Evolutionary conservation across 2,113 vertebrate species (phyloP).

Genomic region (Ammodytes marinus): DNA sequence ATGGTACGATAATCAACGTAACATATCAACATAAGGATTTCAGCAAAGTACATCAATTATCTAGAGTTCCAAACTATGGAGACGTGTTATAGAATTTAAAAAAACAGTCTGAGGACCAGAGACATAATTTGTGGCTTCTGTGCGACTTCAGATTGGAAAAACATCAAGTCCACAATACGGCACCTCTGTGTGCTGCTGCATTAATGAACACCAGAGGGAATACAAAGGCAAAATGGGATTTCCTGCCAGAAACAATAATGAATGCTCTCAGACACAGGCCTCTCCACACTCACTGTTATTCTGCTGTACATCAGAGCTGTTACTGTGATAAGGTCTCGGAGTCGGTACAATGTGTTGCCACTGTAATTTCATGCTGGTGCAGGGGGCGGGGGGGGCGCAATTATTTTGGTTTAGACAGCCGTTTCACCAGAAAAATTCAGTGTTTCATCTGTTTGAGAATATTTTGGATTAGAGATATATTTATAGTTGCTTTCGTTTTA

Average conservation of each 20-base stretch:
- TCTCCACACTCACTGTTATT: background rate
- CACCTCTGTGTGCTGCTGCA: constrained; percentile 6
- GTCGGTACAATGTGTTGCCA: background rate
- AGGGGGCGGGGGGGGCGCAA: too few species aligned
- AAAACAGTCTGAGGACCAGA: background rate
- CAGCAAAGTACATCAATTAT: background rate
- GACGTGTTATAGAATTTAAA: too few species aligned
- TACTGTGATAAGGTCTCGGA: background rate
- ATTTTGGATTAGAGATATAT: background rate
- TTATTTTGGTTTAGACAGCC: background rate
- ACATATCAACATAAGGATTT: background rate
- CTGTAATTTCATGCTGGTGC: constrained; percentile 6
- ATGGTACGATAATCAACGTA: background rate
- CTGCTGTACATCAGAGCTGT: background rate
- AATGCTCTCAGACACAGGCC: constrained; percentile 33
- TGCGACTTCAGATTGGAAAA: background rate
- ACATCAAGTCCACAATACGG: constrained; percentile 10
- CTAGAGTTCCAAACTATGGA: background rate
- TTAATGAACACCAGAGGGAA: constrained; percentile 68
- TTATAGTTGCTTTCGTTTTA: background rate
- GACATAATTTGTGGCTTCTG: background rate
- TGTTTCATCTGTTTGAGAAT: background rate
- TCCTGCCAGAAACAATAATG: constrained; percentile 52
- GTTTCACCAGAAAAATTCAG: background rate
- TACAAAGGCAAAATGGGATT: constrained; percentile 34